These are phyloP conservation scores for Eurois occulta DNA, from an alignment of 2,888 invertebrate genomes.

Conservation along the genomic window DNA sequence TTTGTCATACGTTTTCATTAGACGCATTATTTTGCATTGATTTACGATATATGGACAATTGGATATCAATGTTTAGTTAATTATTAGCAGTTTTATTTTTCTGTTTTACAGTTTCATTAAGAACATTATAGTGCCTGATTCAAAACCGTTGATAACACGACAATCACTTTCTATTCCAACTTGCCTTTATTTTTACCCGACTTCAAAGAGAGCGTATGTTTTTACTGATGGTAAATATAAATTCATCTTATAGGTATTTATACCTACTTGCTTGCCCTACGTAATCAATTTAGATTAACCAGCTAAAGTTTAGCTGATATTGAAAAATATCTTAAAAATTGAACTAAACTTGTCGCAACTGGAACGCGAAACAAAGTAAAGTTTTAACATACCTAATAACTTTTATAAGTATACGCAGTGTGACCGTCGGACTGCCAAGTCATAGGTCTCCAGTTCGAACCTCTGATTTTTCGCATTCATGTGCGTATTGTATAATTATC, in stretches of 20 bases:
- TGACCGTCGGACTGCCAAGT: too few relatives aligned
- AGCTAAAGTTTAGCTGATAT: neutral
- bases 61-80: constrained; percentile 25
- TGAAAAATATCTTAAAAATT: neutral
- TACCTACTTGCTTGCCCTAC: neutral
- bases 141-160: neutral
- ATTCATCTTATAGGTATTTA: neutral
- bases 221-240: neutral
- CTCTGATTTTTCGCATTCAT: too few relatives aligned
- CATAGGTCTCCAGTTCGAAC: too few relatives aligned
- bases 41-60: constrained; percentile 29
- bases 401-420: too few relatives aligned
- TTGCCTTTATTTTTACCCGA: neutral
- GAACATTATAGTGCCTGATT: neutral
- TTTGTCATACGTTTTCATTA: constrained; percentile 53
- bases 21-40: constrained; percentile 41
- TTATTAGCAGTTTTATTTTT: constrained; percentile 3
- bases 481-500: too few relatives aligned
- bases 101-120: neutral
- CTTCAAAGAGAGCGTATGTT: neutral
- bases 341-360: neutral
- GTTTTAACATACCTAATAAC: neutral
- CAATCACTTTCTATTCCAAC: neutral
- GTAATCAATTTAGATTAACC: neutral
- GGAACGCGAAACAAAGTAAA: neutral